Evolutionary conservation across 2,797 vertebrate genomes (phyloP), one percentile per base, ranked within the genome.

Genomic region (Gymnodraco acuticeps): DNA sequence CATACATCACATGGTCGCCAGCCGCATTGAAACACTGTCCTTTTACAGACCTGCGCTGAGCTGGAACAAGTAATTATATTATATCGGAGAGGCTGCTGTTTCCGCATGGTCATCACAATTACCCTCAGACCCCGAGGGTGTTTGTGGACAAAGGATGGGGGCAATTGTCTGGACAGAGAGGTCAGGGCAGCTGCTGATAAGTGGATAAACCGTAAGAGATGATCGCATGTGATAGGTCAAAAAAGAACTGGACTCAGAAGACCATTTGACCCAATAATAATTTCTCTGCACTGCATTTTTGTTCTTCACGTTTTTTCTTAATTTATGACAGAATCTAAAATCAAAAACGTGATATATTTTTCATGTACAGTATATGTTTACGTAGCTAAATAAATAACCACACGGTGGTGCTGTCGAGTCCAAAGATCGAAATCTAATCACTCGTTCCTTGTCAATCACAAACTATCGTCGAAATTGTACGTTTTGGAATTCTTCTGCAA

Each of bases 51-150:
- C 76, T 71, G 70, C 10, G 2, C 70, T 47, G 41, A 54, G 75
- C 63, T 45, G 70, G 76, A 70, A 86, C 80, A 84, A 87, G 72
- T 62, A 74, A 42, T 80, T 64, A 59, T 45, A 78, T 82, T 85
- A 74, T 86, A 52, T 82, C 19, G 2, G 27, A 16, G 55, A 65
- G 41, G 43, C 43, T 10, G 10, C 43, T 4, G 20, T 47, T 38
- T 66, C 67, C 77, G 69, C 83, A 52, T 3, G 33, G 66, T 85
- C 84, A 82, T 80, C 80, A 68, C 59, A 70, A 69, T 51, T 52
- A 23, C 55, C 56, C 70, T 55, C 65, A 64, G 64, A 69, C 50
- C 68, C 76, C 0, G 55, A 54, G 68, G 67, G 61, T 43, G 51
- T 76, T 81, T 65, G 65, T 56, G 45, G 64, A 73, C 64, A 75